Evolutionary conservation across 2,888 invertebrate genomes (phyloP).

Genomic region (Listrodromus nycthemerus): DNA sequence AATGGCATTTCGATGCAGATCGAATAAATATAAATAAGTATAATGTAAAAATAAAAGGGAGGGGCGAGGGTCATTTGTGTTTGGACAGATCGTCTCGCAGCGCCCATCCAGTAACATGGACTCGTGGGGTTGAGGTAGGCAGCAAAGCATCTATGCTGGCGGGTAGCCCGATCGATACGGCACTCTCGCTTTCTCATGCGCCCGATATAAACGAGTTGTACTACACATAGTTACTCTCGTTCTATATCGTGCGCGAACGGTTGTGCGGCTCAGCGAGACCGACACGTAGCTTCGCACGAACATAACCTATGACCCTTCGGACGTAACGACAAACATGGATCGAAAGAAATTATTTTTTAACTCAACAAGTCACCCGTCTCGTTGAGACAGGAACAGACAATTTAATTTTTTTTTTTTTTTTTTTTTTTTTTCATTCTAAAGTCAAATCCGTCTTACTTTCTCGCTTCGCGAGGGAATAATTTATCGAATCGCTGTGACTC

Average conservation of each 20-base stretch:
- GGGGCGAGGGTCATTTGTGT: background rate
- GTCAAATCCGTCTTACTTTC: background rate
- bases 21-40: background rate
- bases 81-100: conserved; percentile 28
- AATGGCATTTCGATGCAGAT: background rate
- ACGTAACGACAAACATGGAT: background rate
- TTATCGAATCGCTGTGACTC: background rate
- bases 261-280: background rate
- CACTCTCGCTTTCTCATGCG: conserved; percentile 78
- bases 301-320: background rate
- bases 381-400: background rate
- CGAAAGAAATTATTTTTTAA: background rate
- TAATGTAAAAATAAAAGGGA: background rate
- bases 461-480: background rate
- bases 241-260: conserved; percentile 1
- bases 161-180: conserved; percentile 75
- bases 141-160: conserved; percentile 37
- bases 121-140: conserved; percentile 58
- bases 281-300: background rate
- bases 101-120: background rate
- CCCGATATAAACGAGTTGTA: conserved; percentile 66
- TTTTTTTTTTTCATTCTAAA: background rate
- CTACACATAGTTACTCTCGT: conserved; percentile 13
- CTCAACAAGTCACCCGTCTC: background rate
- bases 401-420: too few species aligned